These are phyloP conservation scores for Chlorodrepanis virens DNA, from an alignment of 2,113 vertebrate genomes.

Conservation along the genomic window DNA sequence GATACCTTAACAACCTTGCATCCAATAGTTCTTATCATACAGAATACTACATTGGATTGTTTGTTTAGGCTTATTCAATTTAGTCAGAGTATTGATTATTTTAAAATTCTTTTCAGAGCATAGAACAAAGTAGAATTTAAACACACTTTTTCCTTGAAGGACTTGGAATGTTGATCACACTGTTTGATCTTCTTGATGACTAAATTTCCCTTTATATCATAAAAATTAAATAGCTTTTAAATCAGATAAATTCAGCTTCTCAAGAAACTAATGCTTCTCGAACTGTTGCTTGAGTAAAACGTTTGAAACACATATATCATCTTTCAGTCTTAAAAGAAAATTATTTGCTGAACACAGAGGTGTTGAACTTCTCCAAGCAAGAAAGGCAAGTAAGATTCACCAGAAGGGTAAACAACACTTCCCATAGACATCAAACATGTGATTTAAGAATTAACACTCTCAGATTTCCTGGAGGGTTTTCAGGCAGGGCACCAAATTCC, in stretches of 20 bases:
- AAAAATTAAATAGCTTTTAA: neutral
- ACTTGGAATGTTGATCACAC: neutral
- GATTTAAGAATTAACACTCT: slow-evolving; percentile 23
- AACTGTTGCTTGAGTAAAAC: neutral
- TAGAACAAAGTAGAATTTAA: neutral
- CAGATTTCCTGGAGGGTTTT: neutral
- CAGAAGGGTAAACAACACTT: neutral
- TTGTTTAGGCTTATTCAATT: neutral
- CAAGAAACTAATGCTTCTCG: neutral
- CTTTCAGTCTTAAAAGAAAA: neutral
- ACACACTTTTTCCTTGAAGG: neutral
- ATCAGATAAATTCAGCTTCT: neutral
- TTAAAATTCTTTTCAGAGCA: neutral
- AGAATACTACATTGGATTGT: neutral
- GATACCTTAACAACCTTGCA: neutral
- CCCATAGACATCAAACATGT: neutral
- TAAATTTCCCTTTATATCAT: neutral
- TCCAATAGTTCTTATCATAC: neutral
- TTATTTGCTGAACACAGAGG: neutral
- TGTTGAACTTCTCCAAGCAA: neutral
- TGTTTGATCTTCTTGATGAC: neutral
- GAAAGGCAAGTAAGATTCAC: neutral
- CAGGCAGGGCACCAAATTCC: neutral
- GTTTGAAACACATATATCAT: neutral
- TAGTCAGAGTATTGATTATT: neutral